A percentile compares a stretch with the other conserved stretches of the same genome.
Evolutionary conservation across 2,888 invertebrate genomes (phyloP).

Genomic region (Brenthis ino): DNA sequence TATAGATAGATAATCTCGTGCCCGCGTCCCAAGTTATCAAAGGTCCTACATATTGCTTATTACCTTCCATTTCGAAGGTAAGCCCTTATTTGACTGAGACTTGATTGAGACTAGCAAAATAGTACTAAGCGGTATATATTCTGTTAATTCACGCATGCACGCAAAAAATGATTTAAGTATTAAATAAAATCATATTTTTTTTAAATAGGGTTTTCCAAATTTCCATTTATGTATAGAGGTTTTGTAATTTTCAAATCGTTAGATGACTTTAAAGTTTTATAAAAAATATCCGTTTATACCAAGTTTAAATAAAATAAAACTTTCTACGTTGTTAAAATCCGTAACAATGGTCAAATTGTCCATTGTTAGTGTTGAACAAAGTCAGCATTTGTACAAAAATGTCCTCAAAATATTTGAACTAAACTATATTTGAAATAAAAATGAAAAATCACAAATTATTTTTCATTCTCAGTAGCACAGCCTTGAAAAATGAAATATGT

Average conservation of each 20-base stretch:
- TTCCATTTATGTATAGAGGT: not conserved
- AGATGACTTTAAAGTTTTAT: not conserved
- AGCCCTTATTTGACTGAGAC: too few species aligned
- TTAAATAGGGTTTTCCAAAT: not conserved
- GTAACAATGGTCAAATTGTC: slow-evolving; percentile 18
- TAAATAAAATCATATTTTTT: not conserved
- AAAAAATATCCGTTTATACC: not conserved
- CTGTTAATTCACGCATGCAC: too few species aligned
- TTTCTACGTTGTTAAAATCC: slow-evolving; percentile 12
- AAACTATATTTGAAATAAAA: slow-evolving; percentile 14
- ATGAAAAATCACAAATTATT: slow-evolving; percentile 3
- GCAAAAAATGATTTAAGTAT: too few species aligned
- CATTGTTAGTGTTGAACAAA: slow-evolving; percentile 13
- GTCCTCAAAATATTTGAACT: slow-evolving; percentile 10
- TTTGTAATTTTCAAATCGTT: slow-evolving; percentile 5
- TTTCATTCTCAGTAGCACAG: slow-evolving; percentile 17
- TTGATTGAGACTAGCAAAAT: too few species aligned
- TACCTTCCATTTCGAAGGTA: too few species aligned
- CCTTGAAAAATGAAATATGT: slow-evolving; percentile 27
- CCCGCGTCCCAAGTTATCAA: too few species aligned
- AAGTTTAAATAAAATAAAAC: slow-evolving; percentile 13
- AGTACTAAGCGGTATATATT: too few species aligned
- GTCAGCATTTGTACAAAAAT: slow-evolving; percentile 13
- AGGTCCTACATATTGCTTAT: too few species aligned
- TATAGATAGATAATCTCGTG: too few species aligned